A percentile compares a stretch with the other conserved stretches of the same genome.
Evolutionary conservation across 2,113 vertebrate genomes (phyloP).

Genomic region (Haemorhous mexicanus): DNA sequence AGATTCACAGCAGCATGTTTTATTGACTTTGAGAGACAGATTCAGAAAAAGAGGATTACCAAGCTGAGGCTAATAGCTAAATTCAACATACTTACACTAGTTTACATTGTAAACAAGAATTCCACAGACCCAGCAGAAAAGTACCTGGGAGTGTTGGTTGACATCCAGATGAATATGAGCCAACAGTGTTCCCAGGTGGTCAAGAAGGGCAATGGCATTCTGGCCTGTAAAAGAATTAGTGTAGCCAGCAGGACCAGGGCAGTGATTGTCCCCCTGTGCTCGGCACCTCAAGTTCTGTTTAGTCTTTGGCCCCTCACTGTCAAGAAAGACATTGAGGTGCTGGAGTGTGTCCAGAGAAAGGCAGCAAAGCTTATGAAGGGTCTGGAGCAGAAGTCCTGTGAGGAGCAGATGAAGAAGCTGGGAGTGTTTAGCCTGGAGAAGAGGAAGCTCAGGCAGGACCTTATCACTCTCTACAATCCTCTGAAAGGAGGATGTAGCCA

Average conservation of each 20-base stretch:
- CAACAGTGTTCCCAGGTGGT: neutral
- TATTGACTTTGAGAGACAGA: neutral
- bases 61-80: neutral
- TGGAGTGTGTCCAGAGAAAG: accelerated
- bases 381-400: neutral
- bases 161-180: neutral
- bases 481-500: neutral
- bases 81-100: neutral
- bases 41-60: neutral
- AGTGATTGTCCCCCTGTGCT: neutral
- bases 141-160: neutral
- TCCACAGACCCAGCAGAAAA: neutral
- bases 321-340: neutral
- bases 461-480: neutral
- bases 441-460: neutral
- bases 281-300: neutral
- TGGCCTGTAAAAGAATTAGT: neutral
- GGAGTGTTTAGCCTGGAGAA: neutral
- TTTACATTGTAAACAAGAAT: neutral
- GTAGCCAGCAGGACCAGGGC: neutral
- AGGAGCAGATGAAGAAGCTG: neutral
- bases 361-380: neutral
- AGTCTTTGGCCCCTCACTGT: neutral
- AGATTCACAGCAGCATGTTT: neutral
- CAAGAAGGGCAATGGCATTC: neutral